phyloP scores from a whole-genome alignment of 92 coral and sea anemone genomes.

The Zoanthus sansibaricus region DNA sequence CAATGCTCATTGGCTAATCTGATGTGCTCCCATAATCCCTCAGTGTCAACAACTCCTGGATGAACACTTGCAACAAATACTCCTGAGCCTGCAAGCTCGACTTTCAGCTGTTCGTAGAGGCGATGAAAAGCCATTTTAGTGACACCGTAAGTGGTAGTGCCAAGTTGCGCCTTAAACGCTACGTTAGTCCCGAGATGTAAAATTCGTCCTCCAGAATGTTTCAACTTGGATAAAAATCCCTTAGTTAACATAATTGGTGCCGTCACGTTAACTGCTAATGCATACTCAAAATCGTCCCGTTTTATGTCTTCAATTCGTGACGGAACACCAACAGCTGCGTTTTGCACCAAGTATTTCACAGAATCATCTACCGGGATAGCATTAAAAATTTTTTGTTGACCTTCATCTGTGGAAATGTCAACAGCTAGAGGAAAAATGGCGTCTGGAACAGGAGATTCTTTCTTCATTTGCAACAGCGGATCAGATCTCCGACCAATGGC shows the following conservation, averaged over 20 bases:
- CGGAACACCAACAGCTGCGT: conserved; percentile 73
- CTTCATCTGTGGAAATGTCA: conserved; percentile 57
- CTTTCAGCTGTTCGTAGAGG: conserved; percentile 55
- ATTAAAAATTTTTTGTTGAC: conserved; percentile 55
- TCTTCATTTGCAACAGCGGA: conserved; percentile 48
- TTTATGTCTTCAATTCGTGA: conserved; percentile 55
- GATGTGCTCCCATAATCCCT: conserved; percentile 67
- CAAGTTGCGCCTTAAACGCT: conserved; percentile 53
- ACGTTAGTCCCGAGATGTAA: conserved; percentile 61
- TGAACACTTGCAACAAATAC: conserved; percentile 55
- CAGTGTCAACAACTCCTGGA: conserved; percentile 69
- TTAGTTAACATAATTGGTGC: conserved; percentile 67
- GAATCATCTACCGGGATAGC: conserved; percentile 56
- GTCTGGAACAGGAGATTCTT: conserved; percentile 10
- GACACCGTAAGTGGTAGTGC: conserved; percentile 65
- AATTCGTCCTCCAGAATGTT: conserved; percentile 42
- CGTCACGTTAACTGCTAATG: conserved; percentile 62
- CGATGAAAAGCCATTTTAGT: conserved; percentile 69
- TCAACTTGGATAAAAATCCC: conserved; percentile 54
- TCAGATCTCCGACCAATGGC: conserved; percentile 53
- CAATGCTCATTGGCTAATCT: conserved; percentile 61
- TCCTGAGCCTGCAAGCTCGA: conserved; percentile 49
- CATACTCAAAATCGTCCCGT: conserved; percentile 61
- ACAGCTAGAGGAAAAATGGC: conserved; percentile 47
- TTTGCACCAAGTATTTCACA: conserved; percentile 64